phyloP scores from a whole-genome alignment of 2,888 invertebrate genomes.

The Caenorhabditis sp. region DNA sequence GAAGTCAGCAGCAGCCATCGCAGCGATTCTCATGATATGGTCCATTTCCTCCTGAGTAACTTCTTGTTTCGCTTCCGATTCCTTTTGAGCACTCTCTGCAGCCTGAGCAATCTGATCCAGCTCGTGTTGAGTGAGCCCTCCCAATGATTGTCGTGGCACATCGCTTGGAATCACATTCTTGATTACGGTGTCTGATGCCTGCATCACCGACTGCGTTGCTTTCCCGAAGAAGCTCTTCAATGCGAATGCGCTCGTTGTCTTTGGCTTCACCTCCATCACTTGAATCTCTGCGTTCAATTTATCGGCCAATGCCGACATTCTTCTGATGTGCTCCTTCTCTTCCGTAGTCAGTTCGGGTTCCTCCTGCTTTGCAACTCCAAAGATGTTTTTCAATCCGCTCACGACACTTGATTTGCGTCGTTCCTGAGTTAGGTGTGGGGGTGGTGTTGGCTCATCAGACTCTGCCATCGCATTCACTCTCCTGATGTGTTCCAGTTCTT shows the following conservation, averaged over 20 bases:
- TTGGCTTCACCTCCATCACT: constrained; percentile 18
- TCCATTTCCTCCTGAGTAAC: constrained; percentile 51
- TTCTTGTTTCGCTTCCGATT: constrained; percentile 11
- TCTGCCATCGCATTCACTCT: constrained; percentile 47
- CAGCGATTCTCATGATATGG: constrained; percentile 21
- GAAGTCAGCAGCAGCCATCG: constrained; percentile 25
- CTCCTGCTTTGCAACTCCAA: constrained; percentile 16
- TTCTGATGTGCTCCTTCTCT: constrained; percentile 63
- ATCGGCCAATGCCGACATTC: constrained; percentile 58
- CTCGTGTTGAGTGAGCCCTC: constrained; percentile 36
- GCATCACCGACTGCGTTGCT: constrained; percentile 52
- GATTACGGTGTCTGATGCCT: constrained; percentile 40
- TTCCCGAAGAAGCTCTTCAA: constrained; percentile 58
- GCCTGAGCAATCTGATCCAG: constrained; percentile 22
- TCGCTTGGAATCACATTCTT: constrained; percentile 33
- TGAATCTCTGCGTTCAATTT: constrained; percentile 35
- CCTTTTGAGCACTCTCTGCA: constrained; percentile 25
- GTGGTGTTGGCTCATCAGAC: constrained; percentile 10
- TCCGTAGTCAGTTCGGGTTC: constrained; percentile 41
- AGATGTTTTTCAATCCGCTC: constrained; percentile 43
- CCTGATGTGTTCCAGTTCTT: constrained; percentile 61
- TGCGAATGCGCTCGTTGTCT: constrained; percentile 25
- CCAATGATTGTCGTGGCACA: background rate
- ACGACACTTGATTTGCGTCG: constrained; percentile 42
- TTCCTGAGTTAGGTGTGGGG: constrained; percentile 20